Conservation (phyloP, 1,140 invertebrate genomes). For the Brachionus angularis region DNA sequence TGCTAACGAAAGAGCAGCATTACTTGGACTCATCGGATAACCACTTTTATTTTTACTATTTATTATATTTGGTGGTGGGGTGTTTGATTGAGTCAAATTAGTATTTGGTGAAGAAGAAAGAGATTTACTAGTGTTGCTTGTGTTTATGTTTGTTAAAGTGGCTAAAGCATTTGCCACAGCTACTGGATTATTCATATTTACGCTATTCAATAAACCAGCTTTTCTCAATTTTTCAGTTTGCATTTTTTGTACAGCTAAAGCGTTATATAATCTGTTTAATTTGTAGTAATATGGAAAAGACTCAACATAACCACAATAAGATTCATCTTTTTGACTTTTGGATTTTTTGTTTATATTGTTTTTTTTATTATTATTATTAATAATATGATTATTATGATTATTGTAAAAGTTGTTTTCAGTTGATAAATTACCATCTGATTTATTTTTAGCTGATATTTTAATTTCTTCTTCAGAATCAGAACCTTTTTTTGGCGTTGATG, state of each 20-base stretch:
- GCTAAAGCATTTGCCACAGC: slow-evolving; percentile 1
- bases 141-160: neutral
- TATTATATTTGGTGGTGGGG: too few species aligned
- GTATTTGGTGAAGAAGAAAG: neutral
- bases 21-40: too few species aligned
- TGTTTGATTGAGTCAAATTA: neutral
- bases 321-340: neutral
- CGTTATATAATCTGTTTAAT: slow-evolving; percentile 35
- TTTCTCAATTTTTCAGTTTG: slow-evolving; percentile 28
- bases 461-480: slow-evolving; percentile 20
- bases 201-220: neutral
- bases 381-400: too few species aligned
- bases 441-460: neutral
- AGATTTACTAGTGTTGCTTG: neutral
- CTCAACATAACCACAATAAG: slow-evolving; percentile 41
- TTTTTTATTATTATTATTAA: neutral
- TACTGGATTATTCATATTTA: slow-evolving; percentile 7
- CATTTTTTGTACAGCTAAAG: slow-evolving; percentile 39
- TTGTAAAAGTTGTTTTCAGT: neutral
- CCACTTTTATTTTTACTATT: too few species aligned
- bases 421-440: neutral
- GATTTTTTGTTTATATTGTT: slow-evolving; percentile 9
- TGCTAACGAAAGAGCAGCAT: too few species aligned
- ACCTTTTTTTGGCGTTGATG: slow-evolving; percentile 20
- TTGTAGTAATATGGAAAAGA: slow-evolving; percentile 44